Evolutionary conservation across 2,113 vertebrate species (phyloP), one percentile per base, ranked within the genome.

Genomic region (Sylvietta virens): DNA sequence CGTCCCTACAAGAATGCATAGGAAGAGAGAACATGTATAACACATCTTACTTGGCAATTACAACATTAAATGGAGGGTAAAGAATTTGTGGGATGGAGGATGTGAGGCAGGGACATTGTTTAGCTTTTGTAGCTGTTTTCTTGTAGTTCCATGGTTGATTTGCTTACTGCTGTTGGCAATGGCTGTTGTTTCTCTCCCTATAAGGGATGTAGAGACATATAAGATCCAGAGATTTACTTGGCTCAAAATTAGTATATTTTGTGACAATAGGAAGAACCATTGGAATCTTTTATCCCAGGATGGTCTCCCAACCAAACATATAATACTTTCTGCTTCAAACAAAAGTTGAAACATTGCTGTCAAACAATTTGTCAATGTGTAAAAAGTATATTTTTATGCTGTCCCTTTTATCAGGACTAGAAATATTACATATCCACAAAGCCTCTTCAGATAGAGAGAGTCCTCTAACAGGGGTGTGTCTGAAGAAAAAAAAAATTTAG

Each of bases 1-100:
- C 61, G 98, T 98, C 92, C 97, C 99, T 99, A 84, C 56, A 76
- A 89, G 33, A 94, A 81, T 24, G 35, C 27, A 78, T 15, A 56
- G 44, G 66, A 69, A 72, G 48, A 88, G 9, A 94, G 44, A 95
- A 71, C 7, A n/a, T 26, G 1, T 65, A 13, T 57, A 72, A 62
- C 17, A 73, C 30, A 28, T 77, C 50, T 85, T 56, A 37, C 58
- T 60, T 76, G 44, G 6, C 39, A 95, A 37, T 87, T 65, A 37
- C 33, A 67, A n/a, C 1, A 2, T 47, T 61, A 76, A 87, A 70
- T 57, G 26, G 53, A 84, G 17, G 16, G 21, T 84, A 20, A 56
- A 39, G 30, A 33, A 39, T 27, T 58, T 56, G 24, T 64, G 44
- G 31, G 21, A 44, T 66, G 24, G 16, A 62, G 7, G 3, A 7